Evolutionary conservation across 2,888 invertebrate genomes (phyloP).

Genomic region (Stenodema calcarata): DNA sequence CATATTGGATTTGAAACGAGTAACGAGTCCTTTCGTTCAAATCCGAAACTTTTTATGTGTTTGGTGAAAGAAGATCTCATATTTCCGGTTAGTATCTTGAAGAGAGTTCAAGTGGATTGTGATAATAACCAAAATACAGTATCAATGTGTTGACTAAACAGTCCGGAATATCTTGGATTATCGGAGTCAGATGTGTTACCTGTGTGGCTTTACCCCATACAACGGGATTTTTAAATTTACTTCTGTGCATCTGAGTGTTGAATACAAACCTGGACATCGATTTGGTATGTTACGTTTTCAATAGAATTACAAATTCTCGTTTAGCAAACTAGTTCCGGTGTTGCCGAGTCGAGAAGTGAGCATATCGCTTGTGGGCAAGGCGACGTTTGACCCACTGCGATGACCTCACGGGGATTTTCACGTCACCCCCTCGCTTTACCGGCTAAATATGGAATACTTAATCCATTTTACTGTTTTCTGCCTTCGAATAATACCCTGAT

Average conservation of each 20-base stretch:
- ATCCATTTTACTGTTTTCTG: background rate
- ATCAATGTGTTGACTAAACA: background rate
- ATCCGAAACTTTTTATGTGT: slow-evolving; percentile 36
- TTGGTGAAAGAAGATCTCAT: slow-evolving; percentile 7
- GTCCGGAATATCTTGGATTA: slow-evolving; percentile 2
- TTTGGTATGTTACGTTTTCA: slow-evolving; percentile 22
- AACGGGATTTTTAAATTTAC: slow-evolving; percentile 31
- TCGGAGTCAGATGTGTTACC: slow-evolving; percentile 34
- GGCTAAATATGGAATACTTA: slow-evolving; percentile 42
- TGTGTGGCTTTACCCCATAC: slow-evolving; percentile 35
- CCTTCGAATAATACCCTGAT: background rate
- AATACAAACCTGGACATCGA: background rate
- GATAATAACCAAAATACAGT: background rate
- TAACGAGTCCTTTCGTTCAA: slow-evolving; percentile 51
- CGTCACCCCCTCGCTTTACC: slow-evolving; percentile 45
- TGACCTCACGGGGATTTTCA: slow-evolving; percentile 54
- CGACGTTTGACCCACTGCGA: slow-evolving; percentile 53
- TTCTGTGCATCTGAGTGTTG: background rate
- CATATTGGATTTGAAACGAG: slow-evolving; percentile 58
- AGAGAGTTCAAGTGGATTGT: background rate
- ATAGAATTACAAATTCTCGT: background rate
- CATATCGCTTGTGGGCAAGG: slow-evolving; percentile 3
- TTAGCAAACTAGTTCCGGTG: background rate
- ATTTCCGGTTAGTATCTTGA: slow-evolving; percentile 29
- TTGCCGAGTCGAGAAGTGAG: background rate